Percentiles rank a stretch among this genome's conserved stretches.
These are phyloP conservation scores for Octodonta nipae DNA, from an alignment of 2,888 invertebrate species.

Conservation along the genomic window DNA sequence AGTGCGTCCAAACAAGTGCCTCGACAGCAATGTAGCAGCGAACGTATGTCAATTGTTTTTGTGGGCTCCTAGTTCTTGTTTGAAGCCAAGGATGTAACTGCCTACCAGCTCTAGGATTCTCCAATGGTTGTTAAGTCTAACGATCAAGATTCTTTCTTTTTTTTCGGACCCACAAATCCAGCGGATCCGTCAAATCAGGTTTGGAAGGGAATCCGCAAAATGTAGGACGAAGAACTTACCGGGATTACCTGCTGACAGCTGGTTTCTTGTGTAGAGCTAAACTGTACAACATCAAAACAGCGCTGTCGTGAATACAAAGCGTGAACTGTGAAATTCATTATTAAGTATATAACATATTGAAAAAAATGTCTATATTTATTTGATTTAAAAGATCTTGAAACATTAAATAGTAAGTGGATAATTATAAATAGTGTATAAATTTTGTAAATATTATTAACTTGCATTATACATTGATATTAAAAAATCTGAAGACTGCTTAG, in stretches of 20 bases:
- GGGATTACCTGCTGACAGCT: background rate
- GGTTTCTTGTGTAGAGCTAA: slow-evolving; percentile 53
- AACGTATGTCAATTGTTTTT: slow-evolving; percentile 59
- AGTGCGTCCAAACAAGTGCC: slow-evolving; percentile 34
- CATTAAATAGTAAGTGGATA: no score
- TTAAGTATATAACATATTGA: no score
- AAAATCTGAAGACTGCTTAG: no score
- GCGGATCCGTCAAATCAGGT: slow-evolving; percentile 3
- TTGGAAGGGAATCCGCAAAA: slow-evolving; percentile 2
- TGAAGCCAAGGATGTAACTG: slow-evolving; percentile 38
- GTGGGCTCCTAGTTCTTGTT: slow-evolving; percentile 63
- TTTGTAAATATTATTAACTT: no score
- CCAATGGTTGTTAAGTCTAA: slow-evolving; percentile 60
- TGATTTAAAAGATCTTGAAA: no score
- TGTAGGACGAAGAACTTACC: slow-evolving; percentile 10
- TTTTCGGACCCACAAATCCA: slow-evolving; percentile 17
- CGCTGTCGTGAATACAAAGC: slow-evolving; percentile 51
- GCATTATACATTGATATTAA: no score
- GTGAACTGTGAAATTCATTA: no score
- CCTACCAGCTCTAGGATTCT: slow-evolving; percentile 56
- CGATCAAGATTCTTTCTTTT: slow-evolving; percentile 62
- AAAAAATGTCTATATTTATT: no score
- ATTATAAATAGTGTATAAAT: no score
- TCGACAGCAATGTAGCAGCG: slow-evolving; percentile 57
- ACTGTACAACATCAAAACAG: slow-evolving; percentile 46